Base-by-base conservation (phyloP, 2,888 invertebrate genomes). In the Tinea semifulvella region DNA sequence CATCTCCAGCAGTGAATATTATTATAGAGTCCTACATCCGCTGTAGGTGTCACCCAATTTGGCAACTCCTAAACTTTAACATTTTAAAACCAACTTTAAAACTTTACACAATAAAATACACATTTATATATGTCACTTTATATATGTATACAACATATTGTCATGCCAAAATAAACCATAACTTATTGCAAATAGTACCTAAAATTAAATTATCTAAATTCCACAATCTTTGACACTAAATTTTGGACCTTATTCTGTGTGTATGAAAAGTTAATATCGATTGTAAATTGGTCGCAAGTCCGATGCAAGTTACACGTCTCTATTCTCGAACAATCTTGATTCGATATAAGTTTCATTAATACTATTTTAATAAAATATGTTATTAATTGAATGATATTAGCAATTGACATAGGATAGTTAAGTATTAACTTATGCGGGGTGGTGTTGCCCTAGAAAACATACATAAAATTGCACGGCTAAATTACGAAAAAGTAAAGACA, bases 61-160 rank as follows among this genome's bases (percentile, higher is more conserved):
- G 31, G 13, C 31, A 31, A 31, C 3, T 31, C 13, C 3, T 26
- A 13, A 31, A 31, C 31, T 31, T n/a, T 22, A 31, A 31, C 31
- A 31, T 14, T 13, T 31, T 31, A 31, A 31, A 31, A 13, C 14
- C 31, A 31, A 31, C 31, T 31, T 31, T 31, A 31, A 31, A 31
- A 31, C 31, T n/a, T n/a, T 14, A 31, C 31, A 27, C 4, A 27
- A 27, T 31, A 31, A 31, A 31, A 31, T 11, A 31, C 31, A 31
- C 13, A 31, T 31, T 31, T 31, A n/a, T n/a, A n/a, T n/a, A n/a
- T 31, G 31, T 31, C 14, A 31, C 2, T 31, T 31, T 2, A 14
- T 31, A 31, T 13, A 4, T 31, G 2, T 4, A 3, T 26, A 4
- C 26, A 4, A n/a, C 11, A 11, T 26, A n/a, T 4, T 26, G 11